A percentile compares a stretch with the other conserved stretches of the same genome.
These are phyloP conservation scores for Tachycineta bicolor DNA, from an alignment of 2,113 vertebrate genomes.

Conservation along the genomic window DNA sequence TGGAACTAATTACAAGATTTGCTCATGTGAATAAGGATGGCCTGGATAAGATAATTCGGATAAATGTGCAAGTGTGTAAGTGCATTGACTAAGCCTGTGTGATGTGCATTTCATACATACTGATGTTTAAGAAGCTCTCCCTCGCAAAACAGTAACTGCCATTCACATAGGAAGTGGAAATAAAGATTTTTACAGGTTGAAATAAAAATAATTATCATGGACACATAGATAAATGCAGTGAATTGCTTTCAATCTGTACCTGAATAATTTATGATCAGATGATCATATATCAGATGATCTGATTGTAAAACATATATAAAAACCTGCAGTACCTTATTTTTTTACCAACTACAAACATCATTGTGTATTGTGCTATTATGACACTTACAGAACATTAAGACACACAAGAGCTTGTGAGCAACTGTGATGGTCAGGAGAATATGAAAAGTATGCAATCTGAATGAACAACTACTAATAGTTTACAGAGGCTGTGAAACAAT, in stretches of 20 bases:
- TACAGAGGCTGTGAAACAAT: neutral
- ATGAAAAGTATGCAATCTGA: neutral
- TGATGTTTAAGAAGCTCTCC: neutral
- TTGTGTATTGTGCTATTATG: neutral
- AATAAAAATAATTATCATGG: neutral
- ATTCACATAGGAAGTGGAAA: neutral
- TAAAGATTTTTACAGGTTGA: neutral
- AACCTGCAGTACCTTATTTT: neutral
- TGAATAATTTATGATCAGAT: neutral
- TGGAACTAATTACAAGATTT: constrained; percentile 13
- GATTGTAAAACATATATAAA: neutral
- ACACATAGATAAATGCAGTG: neutral
- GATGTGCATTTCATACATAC: neutral
- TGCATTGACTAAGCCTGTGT: neutral
- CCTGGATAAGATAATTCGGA: neutral
- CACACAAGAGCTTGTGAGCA: neutral
- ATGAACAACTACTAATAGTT: neutral
- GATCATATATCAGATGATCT: neutral
- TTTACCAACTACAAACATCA: neutral
- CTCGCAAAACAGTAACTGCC: neutral
- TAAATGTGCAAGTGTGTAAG: neutral
- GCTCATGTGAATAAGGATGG: neutral
- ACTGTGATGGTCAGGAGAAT: neutral
- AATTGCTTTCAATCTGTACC: neutral
- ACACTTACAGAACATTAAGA: neutral